Evolutionary conservation across 92 coral and sea anemone species (phyloP), one percentile per base, ranked within the genome.

Genomic region (Zoanthus sansibaricus): DNA sequence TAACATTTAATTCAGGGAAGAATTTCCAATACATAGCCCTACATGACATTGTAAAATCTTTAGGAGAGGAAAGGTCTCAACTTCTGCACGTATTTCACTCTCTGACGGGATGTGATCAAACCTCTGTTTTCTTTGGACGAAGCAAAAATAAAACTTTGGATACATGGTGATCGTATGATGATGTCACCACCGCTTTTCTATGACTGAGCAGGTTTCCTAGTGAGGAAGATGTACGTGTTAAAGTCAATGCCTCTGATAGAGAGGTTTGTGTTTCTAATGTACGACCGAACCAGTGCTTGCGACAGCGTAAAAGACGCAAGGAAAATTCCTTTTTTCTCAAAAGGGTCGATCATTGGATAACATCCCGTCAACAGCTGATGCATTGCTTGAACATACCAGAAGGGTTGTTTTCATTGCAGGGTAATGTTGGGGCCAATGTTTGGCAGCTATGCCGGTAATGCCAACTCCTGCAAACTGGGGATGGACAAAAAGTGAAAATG

Each of bases 21-120:
- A 67, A 72, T 15, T 74, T 52, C 20, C 37, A 84, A 48, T 86
- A 52, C 48, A 75, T 52, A 59, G 56, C 51, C 61, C 46, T 88
- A 44, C 91, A 85, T 73, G 83, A 71, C 84, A 85, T 75, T 44
- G 86, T 75, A 52, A 71, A 74, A 33, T 46, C 73, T 15, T 86
- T 76, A 66, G 88, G 88, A 72, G 62, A 37, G 6, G 86, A 55
- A 86, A 86, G 59, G 48, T 74, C 74, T 58, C 17, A 42, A 12
- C 4, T 56, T 37, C 86, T 72, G 59, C 82, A 80, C 75, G 82
- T 82, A 15, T 88, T 82, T 66, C 88, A 88, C 46, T 72, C 88
- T 45, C 54, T 88, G 46, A 82, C 88, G 33, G 91, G 74, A 25
- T 82, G 91, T 12, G 82, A 71, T 69, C 80, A 82, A 71, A 7